Base-by-base conservation (phyloP, 2,797 vertebrate genomes). In the Mus minutoides region DNA sequence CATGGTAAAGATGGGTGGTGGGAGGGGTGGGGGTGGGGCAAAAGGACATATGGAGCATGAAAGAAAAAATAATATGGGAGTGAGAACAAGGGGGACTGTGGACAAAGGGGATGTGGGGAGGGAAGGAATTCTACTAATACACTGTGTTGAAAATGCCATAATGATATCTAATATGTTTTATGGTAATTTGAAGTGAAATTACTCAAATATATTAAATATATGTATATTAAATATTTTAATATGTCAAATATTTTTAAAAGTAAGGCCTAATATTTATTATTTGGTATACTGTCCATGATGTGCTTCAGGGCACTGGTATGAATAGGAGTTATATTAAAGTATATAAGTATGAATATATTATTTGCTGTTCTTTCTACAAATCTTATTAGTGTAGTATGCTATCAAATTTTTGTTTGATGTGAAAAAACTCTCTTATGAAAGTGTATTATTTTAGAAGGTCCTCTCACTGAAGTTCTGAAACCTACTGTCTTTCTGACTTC, bases 221-320 rank as follows among this genome's bases (percentile, higher is more conserved):
- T n/a, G n/a, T 56, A 73, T 56, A 40, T 58, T 56, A 88, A 84
- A 67, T 69, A 56, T 73, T 67, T 85, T 83, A 49, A n/a, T 71
- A 24, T 49, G 9, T 71, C 37, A 87, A 71, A 40, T 54, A 54
- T 73, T 67, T 85, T 52, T 4, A 49, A 69, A 92, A 90, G 77
- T 94, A 96, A 94, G 31, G 96, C 96, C 92, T 88, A 96, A 91
- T 93, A 87, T 64, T 90, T 95, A 88, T 96, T 96, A 92, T 76
- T 97, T 94, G 93, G 46, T 31, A 0, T 94, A 69, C 84, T 96
- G 26, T 96, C 85, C 88, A 21, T 93, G 43, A 2, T 80, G 16
- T 96, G 73, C 56, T 76, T 78, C 71, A 82, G 49, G 40, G 76
- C 52, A 87, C 86, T 86, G 16, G 31, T 54, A 3, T 78, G 97